Percentiles rank a stretch among this genome's conserved stretches.
phyloP scores from a whole-genome alignment of 35 echinoderm and acorn worm genomes.

The Chiridota heheva region DNA sequence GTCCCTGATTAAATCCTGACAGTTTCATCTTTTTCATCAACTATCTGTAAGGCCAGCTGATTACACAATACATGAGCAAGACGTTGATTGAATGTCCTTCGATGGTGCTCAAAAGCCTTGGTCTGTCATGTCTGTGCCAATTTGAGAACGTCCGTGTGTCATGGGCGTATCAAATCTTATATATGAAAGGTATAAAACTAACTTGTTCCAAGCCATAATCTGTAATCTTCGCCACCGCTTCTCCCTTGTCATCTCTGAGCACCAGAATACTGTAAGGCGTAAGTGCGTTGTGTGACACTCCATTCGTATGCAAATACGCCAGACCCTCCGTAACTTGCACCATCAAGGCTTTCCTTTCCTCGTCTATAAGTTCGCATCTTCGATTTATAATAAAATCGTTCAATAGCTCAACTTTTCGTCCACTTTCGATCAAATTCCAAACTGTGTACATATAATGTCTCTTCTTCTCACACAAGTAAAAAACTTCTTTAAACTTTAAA shows the following conservation, averaged over 20 bases:
- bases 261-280: conserved; percentile 78
- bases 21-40: too few species aligned
- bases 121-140: background rate
- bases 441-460: conserved; percentile 69
- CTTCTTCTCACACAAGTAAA: conserved; percentile 18
- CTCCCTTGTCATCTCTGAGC: conserved; percentile 41
- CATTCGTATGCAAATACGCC: conserved; percentile 64
- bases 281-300: conserved; percentile 69
- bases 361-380: conserved; percentile 41
- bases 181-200: background rate
- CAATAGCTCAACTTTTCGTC: conserved; percentile 40
- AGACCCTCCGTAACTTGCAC: conserved; percentile 68
- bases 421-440: conserved; percentile 45
- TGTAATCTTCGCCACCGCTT: conserved; percentile 73
- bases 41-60: too few species aligned
- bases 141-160: background rate
- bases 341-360: conserved; percentile 70
- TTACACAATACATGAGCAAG: too few species aligned
- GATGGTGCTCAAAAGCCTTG: too few species aligned
- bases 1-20: too few species aligned
- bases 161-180: background rate
- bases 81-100: too few species aligned
- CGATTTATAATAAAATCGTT: conserved; percentile 80
- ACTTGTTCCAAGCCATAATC: conserved; percentile 81
- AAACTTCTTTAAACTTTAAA: conserved; percentile 64